Evolutionary conservation across 1,140 invertebrate species (phyloP), one percentile per base, ranked within the genome.

Genomic region (Monochamus saltuarius): DNA sequence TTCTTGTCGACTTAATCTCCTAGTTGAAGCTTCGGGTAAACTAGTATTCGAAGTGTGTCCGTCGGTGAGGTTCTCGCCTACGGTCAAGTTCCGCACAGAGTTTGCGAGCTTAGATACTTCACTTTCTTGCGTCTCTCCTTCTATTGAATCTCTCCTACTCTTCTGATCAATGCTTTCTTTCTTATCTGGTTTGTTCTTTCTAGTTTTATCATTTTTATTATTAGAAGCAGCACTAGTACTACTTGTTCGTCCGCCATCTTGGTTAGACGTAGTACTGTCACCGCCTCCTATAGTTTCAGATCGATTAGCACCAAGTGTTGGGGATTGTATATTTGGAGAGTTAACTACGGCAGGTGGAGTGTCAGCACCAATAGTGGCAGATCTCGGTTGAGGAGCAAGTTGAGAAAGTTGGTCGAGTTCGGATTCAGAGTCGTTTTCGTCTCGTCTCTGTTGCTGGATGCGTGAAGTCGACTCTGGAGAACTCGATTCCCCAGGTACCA

Each of bases 401-500:
- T 62, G 54, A 36, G 39, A 19, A 13, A 57, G 17, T 16, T 59
- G 56, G 38, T 54, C 56, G 47, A 68, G 60, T 61, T 71, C 76
- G 50, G 49, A 51, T 61, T 66, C 76, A 34, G 65, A 73, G 58
- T 69, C 74, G 35, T 68, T 66, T 51, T 71, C 74, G 52, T 66
- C 67, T 9, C 43, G 54, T 55, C 60, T 55, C 39, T 56, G 55
- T 42, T 61, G 65, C 16, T 39, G 61, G n/a, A 60, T 8, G 29
- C 35, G 37, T 10, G 42, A 39, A 14, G 57, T 56, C 0, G 62
- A 59, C 59, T 77, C 75, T 10, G 76, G 76, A 1, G 74, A 75
- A 59, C 75, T 77, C 1, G 76, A 76, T 61, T 77, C 74, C 8
- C 84, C 84, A 1, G 82, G 82, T 7, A 85, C 78, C 83, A 85